Conservation (phyloP, 35 echinoderm and acorn worm species). For the Anneissia japonica region DNA sequence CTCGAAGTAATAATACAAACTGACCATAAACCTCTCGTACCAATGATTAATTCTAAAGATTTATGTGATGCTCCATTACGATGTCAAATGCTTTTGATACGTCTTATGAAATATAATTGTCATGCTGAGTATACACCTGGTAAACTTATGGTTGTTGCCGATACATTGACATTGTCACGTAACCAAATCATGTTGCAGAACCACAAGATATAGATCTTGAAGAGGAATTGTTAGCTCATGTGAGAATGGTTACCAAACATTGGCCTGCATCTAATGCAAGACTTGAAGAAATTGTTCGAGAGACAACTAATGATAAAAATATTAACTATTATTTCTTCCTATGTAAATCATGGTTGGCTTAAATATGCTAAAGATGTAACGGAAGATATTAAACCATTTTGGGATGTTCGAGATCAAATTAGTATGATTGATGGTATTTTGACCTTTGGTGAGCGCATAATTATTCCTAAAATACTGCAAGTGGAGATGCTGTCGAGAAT, state of each 20-base stretch:
- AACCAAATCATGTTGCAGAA: background rate
- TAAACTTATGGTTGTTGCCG: conserved; percentile 1
- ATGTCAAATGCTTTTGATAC: background rate
- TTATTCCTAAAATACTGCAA: background rate
- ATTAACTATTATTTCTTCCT: background rate
- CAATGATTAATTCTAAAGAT: conserved; percentile 8
- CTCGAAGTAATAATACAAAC: background rate
- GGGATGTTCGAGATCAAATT: background rate
- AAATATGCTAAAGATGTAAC: background rate
- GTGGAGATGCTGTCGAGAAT: background rate
- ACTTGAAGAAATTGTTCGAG: background rate
- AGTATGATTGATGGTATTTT: background rate
- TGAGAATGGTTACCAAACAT: background rate
- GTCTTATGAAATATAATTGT: conserved; percentile 20
- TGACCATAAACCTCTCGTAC: conserved; percentile 17
- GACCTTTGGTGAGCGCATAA: background rate
- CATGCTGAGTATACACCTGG: background rate
- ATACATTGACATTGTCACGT: conserved; percentile 7
- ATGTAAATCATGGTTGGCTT: conserved; percentile 11
- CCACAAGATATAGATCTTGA: background rate
- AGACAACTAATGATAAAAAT: background rate
- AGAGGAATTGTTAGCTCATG: conserved; percentile 17
- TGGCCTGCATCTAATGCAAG: background rate
- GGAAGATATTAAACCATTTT: background rate
- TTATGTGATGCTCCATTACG: background rate